Base-by-base conservation (phyloP, 2,113 vertebrate genomes). In the Leptocoma aspasia region DNA sequence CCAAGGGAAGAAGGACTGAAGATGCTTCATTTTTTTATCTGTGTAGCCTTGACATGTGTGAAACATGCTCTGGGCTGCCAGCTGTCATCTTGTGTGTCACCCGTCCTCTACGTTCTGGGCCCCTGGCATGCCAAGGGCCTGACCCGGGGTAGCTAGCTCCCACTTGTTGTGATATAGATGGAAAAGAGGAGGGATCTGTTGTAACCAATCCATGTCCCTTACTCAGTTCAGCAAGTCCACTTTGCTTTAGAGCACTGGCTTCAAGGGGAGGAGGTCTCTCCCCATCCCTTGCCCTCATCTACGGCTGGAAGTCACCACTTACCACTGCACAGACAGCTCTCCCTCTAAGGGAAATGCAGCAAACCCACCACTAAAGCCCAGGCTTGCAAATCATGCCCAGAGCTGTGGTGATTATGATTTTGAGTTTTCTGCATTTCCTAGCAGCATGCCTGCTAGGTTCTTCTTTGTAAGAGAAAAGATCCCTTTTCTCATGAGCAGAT, bases 51-150 rank as follows among this genome's bases (percentile, higher is more conserved):
- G 5, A 41, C 44, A 53, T 1, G 1, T 5, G 4, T 24, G 44
- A 59, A 92, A 56, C 16, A 39, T 12, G 26, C 8, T 35, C 42
- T 24, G 28, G 33, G n/a, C 31, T 4, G 5, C 41, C 3, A 6
- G 16, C 41, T 2, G 27, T 18, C 49, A 42, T 60, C 26, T 35
- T 14, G 17, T 20, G 26, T 5, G 1, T 41, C 37, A 41, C 60
- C 26, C 1, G 1, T 63, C 60, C 37, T 30, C 27, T 63, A 7
- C 13, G 5, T 30, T 41, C 28, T 64, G 28, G 28, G 22, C 45
- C 18, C 2, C 11, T 8, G 10, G 14, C 54, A 33, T 0, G 2
- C 42, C 8, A 6, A 59, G 53, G 22, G 11, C 18, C 14, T 3
- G 2, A n/a, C 15, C 14, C 1, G 4, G 13, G 53, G 23, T 24